Base-by-base conservation (phyloP, 2,888 invertebrate species). In the Ypsolopha sequella region DNA sequence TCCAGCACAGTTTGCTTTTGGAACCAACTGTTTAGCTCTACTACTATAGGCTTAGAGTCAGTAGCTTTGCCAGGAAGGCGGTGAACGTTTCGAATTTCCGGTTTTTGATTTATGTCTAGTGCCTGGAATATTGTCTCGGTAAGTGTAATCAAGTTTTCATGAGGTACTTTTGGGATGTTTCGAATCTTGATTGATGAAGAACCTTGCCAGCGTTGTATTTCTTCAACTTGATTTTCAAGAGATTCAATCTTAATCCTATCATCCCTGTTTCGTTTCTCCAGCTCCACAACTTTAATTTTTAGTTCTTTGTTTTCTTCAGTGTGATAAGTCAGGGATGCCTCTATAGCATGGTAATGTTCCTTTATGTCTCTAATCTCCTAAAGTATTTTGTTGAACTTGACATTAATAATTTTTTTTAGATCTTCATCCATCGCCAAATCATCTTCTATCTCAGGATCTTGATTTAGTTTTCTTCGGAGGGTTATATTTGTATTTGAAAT, bases 401-500 rank as follows among this genome's bases (percentile, higher is more conserved):
- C 10, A 10, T 41, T 41, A 10, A 7, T 41, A 10, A 41, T 7
- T 10, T 41, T 41, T 11, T 41, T 41, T 11, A 41, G 41, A 10
- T 41, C 41, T 41, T 41, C 41, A 11, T 41, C 41, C 10, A 41
- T 41, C 6, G 41, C 6, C 11, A 41, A 41, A 10, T 41, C 41
- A 6, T 41, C 41, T 6, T 41, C 41, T 11, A 41, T 10, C 9
- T 41, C 48, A 48, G 48, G 11, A 38, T 24, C 36, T n/a, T 48
- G 38, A 48, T 36, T 38, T 4, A 39, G 14, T 36, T 8, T 56
- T 59, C 58, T 59, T 55, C 51, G 35, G 36, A 55, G 50, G 51
- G 47, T 51, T 50, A 52, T 51, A 53, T 51, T 51, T 53, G 46
- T 41, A 54, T 53, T 39, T 55, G 58, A 56, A 58, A 39, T 55